A percentile compares a stretch with the other conserved stretches of the same genome.
Conservation (phyloP, 2,888 invertebrate genomes). For the Empis stercorea region DNA sequence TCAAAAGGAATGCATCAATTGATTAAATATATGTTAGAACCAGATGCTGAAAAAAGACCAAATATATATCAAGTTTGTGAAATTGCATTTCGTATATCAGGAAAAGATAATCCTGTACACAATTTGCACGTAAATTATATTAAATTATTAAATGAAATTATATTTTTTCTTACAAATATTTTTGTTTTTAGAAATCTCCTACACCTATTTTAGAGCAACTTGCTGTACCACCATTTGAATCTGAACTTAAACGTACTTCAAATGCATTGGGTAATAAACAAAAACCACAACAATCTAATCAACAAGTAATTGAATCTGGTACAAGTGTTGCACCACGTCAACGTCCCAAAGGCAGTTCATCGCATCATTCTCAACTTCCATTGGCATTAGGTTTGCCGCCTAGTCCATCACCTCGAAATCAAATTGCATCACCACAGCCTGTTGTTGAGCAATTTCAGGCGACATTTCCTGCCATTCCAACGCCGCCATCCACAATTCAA, state of each 20-base stretch:
- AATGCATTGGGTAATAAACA: constrained; percentile 24
- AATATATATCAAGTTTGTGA: constrained; percentile 76
- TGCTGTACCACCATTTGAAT: constrained; percentile 52
- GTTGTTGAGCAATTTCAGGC: constrained; percentile 34
- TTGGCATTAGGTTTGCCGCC: constrained; percentile 42
- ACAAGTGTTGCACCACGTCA: constrained; percentile 75
- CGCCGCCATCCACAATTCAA: constrained; percentile 15
- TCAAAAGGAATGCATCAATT: constrained; percentile 56
- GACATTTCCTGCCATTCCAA: constrained; percentile 29
- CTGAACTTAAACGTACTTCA: constrained; percentile 46
- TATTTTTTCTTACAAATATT: no score
- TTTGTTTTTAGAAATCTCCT: constrained; percentile 45
- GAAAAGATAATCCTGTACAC: constrained; percentile 64
- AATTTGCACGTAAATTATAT: constrained; percentile 54
- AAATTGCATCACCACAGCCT: constrained; percentile 34
- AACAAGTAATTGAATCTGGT: constrained; percentile 44
- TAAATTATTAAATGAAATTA: no score
- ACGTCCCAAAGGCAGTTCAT: constrained; percentile 55
- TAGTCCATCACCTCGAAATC: constrained; percentile 39
- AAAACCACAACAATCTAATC: constrained; percentile 28
- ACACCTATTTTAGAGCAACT: constrained; percentile 51
- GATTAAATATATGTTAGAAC: constrained; percentile 73
- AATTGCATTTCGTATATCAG: constrained; percentile 55
- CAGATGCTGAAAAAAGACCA: constrained; percentile 67
- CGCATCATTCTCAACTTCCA: constrained; percentile 33